Evolutionary conservation across 2,888 invertebrate species (phyloP).

Genomic region (Drosophila nr. perissopoda): DNA sequence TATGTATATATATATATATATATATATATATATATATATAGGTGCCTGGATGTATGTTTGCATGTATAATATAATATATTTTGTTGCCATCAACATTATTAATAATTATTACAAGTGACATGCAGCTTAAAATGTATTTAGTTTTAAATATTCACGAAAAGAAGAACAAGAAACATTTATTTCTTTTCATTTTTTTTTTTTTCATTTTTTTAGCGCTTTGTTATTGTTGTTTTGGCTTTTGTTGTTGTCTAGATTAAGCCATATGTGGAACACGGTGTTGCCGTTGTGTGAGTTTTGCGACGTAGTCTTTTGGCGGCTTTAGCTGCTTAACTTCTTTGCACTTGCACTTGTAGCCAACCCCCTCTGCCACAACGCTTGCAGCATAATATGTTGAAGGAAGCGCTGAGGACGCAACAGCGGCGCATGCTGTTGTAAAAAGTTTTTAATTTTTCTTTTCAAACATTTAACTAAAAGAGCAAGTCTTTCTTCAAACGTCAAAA

Average conservation of each 20-base stretch:
- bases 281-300: slow-evolving; percentile 11
- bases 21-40: neutral
- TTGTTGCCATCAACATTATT: neutral
- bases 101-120: neutral
- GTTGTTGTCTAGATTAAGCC: slow-evolving; percentile 54
- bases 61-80: too few species aligned
- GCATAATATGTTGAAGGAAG: slow-evolving; percentile 57
- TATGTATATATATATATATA: neutral
- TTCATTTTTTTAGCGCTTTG: neutral
- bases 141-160: slow-evolving; percentile 23
- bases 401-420: slow-evolving; percentile 40
- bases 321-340: slow-evolving; percentile 76
- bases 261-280: slow-evolving; percentile 49
- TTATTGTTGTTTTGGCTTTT: slow-evolving; percentile 31
- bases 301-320: slow-evolving; percentile 61
- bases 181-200: neutral
- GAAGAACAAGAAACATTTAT: neutral
- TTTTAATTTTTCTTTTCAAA: slow-evolving; percentile 81
- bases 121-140: slow-evolving; percentile 4
- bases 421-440: slow-evolving; percentile 77
- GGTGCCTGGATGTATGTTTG: neutral
- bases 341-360: slow-evolving; percentile 62
- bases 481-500: slow-evolving; percentile 39
- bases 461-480: slow-evolving; percentile 81
- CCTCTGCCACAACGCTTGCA: slow-evolving; percentile 35